Evolutionary conservation across 2,888 invertebrate genomes (phyloP).

Genomic region (Ectemnius lituratus): DNA sequence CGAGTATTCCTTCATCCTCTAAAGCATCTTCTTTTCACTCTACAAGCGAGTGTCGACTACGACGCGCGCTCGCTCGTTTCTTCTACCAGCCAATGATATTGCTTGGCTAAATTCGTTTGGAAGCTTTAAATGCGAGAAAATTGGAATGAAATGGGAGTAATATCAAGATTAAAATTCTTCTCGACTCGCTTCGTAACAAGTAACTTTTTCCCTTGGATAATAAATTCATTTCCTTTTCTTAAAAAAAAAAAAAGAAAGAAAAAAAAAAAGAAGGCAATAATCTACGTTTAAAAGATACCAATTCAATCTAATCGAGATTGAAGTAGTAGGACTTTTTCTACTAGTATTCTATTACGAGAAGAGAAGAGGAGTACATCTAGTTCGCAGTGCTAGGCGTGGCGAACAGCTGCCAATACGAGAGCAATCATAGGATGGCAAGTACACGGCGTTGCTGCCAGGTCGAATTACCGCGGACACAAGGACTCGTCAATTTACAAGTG

Average conservation of each 20-base stretch:
- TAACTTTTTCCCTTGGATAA: background rate
- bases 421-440: background rate
- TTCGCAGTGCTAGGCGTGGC: background rate
- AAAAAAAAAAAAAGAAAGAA: too few relatives aligned
- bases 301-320: too few relatives aligned
- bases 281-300: too few relatives aligned
- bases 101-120: conserved; percentile 74
- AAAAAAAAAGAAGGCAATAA: too few relatives aligned
- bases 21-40: conserved; percentile 26
- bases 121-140: conserved; percentile 71
- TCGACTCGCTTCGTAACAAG: conserved; percentile 44
- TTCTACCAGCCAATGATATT: conserved; percentile 70
- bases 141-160: conserved; percentile 73
- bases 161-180: conserved; percentile 72
- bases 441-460: conserved; percentile 5
- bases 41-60: conserved; percentile 6
- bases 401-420: conserved; percentile 3
- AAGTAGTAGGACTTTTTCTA: too few relatives aligned
- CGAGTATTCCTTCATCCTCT: conserved; percentile 27
- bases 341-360: too few relatives aligned
- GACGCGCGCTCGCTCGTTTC: conserved; percentile 21
- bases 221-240: background rate
- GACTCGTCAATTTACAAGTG: conserved; percentile 4
- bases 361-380: too few relatives aligned
- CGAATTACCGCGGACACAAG: conserved; percentile 4